These are phyloP conservation scores for Stichodactyla helianthus DNA, from an alignment of 64 coral and sea anemone species.

Conservation along the genomic window DNA sequence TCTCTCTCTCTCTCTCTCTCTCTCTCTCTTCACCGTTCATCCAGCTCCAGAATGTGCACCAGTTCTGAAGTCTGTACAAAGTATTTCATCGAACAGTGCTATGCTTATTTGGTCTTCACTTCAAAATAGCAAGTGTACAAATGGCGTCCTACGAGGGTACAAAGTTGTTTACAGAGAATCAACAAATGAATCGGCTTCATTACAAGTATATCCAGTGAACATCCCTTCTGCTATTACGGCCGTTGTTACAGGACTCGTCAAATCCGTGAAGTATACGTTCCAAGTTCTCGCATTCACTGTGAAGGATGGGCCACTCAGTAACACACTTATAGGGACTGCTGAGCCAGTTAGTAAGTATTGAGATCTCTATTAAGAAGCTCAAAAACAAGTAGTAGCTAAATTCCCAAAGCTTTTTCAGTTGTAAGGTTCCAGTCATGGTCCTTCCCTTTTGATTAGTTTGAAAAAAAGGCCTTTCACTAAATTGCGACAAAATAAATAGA, in stretches of 20 bases:
- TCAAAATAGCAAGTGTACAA: neutral
- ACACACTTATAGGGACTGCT: neutral
- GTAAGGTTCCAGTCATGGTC: too few relatives aligned
- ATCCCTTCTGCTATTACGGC: neutral
- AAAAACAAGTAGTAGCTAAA: too few relatives aligned
- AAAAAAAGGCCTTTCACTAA: too few relatives aligned
- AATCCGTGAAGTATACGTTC: neutral
- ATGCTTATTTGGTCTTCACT: neutral
- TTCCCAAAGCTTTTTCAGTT: too few relatives aligned
- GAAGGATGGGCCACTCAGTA: neutral
- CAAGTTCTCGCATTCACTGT: neutral
- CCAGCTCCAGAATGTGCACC: conserved; percentile 1
- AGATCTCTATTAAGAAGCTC: too few relatives aligned
- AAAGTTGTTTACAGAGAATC: neutral
- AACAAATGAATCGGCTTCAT: neutral
- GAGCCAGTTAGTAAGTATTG: neutral
- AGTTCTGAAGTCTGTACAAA: neutral
- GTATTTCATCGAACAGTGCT: neutral
- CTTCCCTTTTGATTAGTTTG: too few relatives aligned
- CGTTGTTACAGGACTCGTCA: neutral
- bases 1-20: neutral
- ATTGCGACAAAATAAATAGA: too few relatives aligned
- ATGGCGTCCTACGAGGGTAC: neutral
- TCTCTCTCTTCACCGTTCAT: neutral
- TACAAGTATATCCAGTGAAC: neutral